Evolutionary conservation across 2,113 vertebrate genomes (phyloP).

Genomic region (Myrmecophaga tridactyla): DNA sequence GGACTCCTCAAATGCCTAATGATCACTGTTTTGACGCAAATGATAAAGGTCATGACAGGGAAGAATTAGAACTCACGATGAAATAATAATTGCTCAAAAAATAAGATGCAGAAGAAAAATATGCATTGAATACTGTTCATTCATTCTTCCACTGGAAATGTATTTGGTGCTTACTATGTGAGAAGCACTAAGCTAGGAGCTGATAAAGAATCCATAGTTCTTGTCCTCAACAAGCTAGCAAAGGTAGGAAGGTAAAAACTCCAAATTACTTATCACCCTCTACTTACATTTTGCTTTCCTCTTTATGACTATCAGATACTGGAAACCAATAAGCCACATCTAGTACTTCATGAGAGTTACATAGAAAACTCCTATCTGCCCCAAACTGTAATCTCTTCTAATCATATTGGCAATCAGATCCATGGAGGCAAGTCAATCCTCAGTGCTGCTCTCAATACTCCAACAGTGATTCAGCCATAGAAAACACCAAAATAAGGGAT

Average conservation of each 20-base stretch:
- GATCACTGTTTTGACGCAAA: neutral
- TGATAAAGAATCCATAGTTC: neutral
- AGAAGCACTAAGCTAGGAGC: neutral
- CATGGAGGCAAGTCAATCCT: constrained; percentile 60
- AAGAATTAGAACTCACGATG: neutral
- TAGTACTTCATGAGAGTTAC: constrained; percentile 62
- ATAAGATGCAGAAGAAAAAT: neutral
- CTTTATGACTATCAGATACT: neutral
- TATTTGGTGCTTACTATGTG: neutral
- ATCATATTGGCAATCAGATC: constrained; percentile 67
- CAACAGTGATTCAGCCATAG: constrained; percentile 46
- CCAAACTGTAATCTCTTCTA: constrained; percentile 72
- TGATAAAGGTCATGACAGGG: neutral
- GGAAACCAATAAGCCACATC: constrained; percentile 51
- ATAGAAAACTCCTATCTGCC: constrained; percentile 40
- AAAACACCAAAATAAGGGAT: constrained; percentile 50
- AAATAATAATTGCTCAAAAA: neutral
- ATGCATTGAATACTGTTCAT: neutral
- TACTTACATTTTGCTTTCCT: neutral
- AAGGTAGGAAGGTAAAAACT: neutral
- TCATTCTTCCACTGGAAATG: neutral
- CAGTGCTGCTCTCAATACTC: constrained; percentile 49
- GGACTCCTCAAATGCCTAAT: neutral
- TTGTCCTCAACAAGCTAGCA: neutral
- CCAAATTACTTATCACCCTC: neutral